These are phyloP conservation scores for Pandemis heparana DNA, from an alignment of 2,888 invertebrate species.

Conservation along the genomic window DNA sequence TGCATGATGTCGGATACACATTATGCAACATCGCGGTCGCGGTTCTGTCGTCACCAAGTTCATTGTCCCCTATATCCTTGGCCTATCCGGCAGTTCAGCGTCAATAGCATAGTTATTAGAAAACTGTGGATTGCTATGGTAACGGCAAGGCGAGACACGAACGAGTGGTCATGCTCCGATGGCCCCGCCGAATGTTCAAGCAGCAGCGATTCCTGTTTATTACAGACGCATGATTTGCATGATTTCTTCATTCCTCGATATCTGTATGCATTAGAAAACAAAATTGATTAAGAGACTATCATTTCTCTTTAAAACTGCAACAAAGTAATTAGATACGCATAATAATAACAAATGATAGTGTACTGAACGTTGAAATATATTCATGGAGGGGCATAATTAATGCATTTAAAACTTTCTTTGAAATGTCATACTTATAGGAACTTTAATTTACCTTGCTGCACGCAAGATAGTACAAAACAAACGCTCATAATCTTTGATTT, in stretches of 20 bases:
- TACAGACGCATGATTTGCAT: conserved; percentile 21
- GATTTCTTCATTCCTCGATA: not conserved
- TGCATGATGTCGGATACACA: conserved; percentile 27
- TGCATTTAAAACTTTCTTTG: not conserved
- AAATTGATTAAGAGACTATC: too few relatives aligned
- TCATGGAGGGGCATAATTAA: not conserved
- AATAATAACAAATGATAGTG: too few relatives aligned
- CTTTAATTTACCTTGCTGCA: not conserved
- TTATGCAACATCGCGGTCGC: conserved; percentile 33
- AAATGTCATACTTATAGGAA: not conserved
- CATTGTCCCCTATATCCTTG: conserved; percentile 48
- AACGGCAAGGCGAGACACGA: conserved; percentile 53
- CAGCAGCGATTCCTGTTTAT: conserved; percentile 16
- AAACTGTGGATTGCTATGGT: conserved; percentile 64
- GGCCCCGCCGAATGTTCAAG: conserved; percentile 50
- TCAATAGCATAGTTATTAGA: conserved; percentile 52
- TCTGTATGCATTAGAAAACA: not conserved
- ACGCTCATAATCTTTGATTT: not conserved
- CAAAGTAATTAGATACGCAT: too few relatives aligned
- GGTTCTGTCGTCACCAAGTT: conserved; percentile 34
- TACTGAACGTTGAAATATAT: not conserved
- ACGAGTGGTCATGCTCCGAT: conserved; percentile 67
- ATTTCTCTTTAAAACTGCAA: too few relatives aligned
- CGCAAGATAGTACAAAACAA: too few relatives aligned
- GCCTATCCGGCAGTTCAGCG: conserved; percentile 52